A percentile compares a stretch with the other conserved stretches of the same genome.
phyloP scores from a whole-genome alignment of 2,888 invertebrate genomes.

The Oxycera nigricornis region DNA sequence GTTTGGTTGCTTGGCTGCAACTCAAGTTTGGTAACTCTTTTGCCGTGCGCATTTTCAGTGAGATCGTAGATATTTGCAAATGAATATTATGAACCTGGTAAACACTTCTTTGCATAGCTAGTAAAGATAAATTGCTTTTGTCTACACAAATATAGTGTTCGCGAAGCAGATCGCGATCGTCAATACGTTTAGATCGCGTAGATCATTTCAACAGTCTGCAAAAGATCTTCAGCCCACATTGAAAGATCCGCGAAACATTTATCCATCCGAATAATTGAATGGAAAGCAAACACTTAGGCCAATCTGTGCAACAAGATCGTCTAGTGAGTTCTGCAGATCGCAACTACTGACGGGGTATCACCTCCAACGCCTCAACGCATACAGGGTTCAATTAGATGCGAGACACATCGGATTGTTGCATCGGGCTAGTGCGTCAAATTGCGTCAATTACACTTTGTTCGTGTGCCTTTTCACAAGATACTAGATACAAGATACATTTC shows the following conservation, averaged over 20 bases:
- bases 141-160: neutral
- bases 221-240: neutral
- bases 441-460: constrained; percentile 1
- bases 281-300: neutral
- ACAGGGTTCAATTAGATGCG: constrained; percentile 7
- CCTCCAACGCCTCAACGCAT: neutral
- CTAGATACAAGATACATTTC: neutral
- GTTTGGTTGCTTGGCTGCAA: no score
- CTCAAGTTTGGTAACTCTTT: no score
- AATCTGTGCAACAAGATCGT: neutral
- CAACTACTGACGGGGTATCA: neutral
- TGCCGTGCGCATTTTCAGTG: neutral
- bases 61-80: neutral
- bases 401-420: neutral
- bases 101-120: constrained; percentile 20
- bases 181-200: neutral
- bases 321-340: neutral
- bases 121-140: constrained; percentile 8
- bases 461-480: neutral
- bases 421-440: constrained; percentile 8
- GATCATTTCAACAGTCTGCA: neutral
- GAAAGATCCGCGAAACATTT: neutral
- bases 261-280: neutral
- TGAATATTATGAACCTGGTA: constrained; percentile 20
- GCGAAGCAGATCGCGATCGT: constrained; percentile 3